Evolutionary conservation across 2,797 vertebrate genomes (phyloP).

Genomic region (Clarias fuscus): DNA sequence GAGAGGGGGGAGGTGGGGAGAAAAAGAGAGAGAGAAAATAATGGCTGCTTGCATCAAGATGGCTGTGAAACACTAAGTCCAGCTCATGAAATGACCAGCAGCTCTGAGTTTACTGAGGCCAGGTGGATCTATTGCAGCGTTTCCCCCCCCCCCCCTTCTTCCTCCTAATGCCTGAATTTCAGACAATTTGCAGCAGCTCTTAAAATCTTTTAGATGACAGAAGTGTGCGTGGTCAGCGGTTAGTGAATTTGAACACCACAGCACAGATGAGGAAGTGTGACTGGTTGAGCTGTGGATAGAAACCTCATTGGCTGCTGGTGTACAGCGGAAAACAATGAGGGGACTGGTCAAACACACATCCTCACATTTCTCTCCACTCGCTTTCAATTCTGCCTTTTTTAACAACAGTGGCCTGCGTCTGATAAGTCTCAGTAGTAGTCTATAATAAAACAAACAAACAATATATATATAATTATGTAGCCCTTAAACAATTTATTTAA

Average conservation of each 20-base stretch:
- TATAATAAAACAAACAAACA: too few relatives aligned
- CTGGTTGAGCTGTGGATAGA: conserved; percentile 16
- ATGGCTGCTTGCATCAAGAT: not conserved
- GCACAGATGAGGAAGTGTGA: conserved; percentile 17
- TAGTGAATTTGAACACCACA: conserved; percentile 1
- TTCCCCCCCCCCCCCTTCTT: not conserved
- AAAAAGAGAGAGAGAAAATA: not conserved
- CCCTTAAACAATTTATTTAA: conserved; percentile 8
- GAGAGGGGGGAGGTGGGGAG: not conserved
- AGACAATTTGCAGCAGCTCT: conserved; percentile 1
- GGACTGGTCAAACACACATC: conserved; percentile 35
- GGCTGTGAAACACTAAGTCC: not conserved
- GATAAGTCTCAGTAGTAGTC: not conserved
- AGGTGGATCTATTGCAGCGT: not conserved
- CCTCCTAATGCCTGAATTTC: not conserved
- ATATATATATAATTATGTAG: not conserved
- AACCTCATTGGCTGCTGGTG: conserved; percentile 8
- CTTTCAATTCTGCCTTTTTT: not conserved
- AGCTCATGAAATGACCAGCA: not conserved
- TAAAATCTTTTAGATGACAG: not conserved
- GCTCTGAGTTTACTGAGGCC: conserved; percentile 13
- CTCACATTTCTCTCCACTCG: not conserved
- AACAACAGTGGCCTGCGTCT: not conserved
- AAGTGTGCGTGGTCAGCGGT: conserved; percentile 1
- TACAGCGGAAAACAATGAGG: conserved; percentile 27